Evolutionary conservation across 2,797 vertebrate genomes (phyloP), one percentile per base, ranked within the genome.

Genomic region (Masticophis lateralis): DNA sequence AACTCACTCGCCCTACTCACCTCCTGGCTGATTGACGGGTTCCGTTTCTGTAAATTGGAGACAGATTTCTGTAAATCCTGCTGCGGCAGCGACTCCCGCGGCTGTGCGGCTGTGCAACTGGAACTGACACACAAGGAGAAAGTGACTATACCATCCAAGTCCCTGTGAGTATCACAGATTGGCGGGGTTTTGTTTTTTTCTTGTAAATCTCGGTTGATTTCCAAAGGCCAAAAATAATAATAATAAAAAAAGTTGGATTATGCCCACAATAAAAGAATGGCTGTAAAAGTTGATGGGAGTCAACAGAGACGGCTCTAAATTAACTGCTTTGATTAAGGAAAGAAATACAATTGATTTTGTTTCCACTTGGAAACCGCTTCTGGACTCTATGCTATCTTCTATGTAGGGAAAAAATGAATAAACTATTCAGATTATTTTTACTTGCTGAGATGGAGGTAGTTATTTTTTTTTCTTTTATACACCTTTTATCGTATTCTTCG

Each of bases 61-160:
- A 99, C 98, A 98, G 99, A 99, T 97, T 99, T 99, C 99, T 99
- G 99, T 98, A 98, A 99, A 99, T 98, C 99, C 99, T 97, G 99
- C 99, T 98, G 99, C 96, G 97, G 99, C 99, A 98, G 99, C 99
- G 94, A 99, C 98, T 99, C 99, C 99, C 96, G 99, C 99, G 97
- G 99, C 99, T 98, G 99, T 99, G 98, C 98, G 98, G 97, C 98
- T 97, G 98, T 99, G 96, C 83, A 99, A 99, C 98, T 98, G 98
- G 99, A 99, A 99, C 99, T 99, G 96, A 43, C n/a, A 92, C 69
- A 92, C 89, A 28, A 14, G 90, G 60, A 11, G 32, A 93, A 16
- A 14, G 74, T 87, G 9, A 56, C 1, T 1, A 6, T 10, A 86
- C 53, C 2, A 2, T 20, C 1, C 2, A 0, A 4, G 66, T 20